Percentiles rank a stretch among this genome's conserved stretches.
phyloP scores from a whole-genome alignment of 1,140 invertebrate genomes.

The Aphidius ervi region DNA sequence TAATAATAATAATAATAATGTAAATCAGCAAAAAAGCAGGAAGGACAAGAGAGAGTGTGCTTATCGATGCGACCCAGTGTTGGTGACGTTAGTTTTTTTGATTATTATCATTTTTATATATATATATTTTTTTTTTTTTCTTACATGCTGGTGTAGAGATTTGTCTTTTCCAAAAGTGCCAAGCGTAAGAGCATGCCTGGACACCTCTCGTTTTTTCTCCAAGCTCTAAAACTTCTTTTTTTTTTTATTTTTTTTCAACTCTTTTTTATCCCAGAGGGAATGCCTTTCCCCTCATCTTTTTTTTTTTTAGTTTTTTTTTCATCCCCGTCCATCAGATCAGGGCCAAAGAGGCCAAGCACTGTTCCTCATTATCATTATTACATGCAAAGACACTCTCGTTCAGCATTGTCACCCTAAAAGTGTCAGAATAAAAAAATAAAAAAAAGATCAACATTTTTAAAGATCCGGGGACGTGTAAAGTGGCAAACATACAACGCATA shows the following conservation, averaged over 20 bases:
- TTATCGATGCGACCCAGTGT: slow-evolving; percentile 30
- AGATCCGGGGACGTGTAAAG: slow-evolving; percentile 30
- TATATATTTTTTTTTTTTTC: neutral
- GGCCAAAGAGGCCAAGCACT: slow-evolving; percentile 21
- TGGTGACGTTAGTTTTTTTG: slow-evolving; percentile 7
- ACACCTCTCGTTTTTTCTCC: slow-evolving; percentile 32
- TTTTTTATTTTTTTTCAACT: neutral
- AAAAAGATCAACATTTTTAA: slow-evolving; percentile 23
- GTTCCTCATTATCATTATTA: slow-evolving; percentile 40
- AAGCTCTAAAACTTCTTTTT: slow-evolving; percentile 14
- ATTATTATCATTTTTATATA: no score
- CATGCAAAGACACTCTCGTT: slow-evolving; percentile 32
- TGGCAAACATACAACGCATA: slow-evolving; percentile 26
- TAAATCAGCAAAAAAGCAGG: neutral
- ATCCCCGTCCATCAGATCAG: slow-evolving; percentile 7
- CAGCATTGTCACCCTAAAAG: slow-evolving; percentile 25
- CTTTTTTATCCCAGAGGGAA: neutral
- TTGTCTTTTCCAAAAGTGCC: slow-evolving; percentile 32
- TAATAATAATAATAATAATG: neutral
- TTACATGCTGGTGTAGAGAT: neutral
- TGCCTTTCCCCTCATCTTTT: slow-evolving; percentile 4
- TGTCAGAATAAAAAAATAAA: slow-evolving; percentile 3
- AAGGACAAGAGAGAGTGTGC: slow-evolving; percentile 23
- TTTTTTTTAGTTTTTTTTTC: slow-evolving; percentile 3
- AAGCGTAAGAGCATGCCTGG: slow-evolving; percentile 41